Base-by-base conservation (phyloP, 2,113 vertebrate species). In the Sander vitreus region DNA sequence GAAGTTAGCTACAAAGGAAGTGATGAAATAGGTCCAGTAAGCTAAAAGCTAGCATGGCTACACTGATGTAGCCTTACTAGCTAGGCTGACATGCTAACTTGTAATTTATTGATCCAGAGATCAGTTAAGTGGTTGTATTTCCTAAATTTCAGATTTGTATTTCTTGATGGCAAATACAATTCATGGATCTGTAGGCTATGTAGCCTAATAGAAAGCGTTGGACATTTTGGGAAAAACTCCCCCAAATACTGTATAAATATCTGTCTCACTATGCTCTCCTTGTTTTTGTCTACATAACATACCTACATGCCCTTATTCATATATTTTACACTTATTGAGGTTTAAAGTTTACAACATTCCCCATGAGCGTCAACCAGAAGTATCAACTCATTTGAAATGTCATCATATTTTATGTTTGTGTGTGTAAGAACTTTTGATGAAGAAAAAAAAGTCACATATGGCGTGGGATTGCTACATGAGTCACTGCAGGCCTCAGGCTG, bases 401-500 rank as follows among this genome's bases (percentile, higher is more conserved):
- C 39, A 43, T 39, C 39, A 43, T 43, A 43, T 43, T 43, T 43
- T 30, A n/a, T 64, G n/a, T 50, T 39, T 71, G 43, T 69, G 15
- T 68, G 4, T 30, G 16, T 14, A 47, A 15, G 53, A 60, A 73
- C 48, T 83, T 25, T 11, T 23, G 14, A 60, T 54, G 57, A 45
- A 43, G 58, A 21, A 62, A 60, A 62, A 78, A 30, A 76, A 14
- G 33, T 33, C 25, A 25, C 58, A 65, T 25, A 65, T 47, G 14
- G 45, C 62, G 0, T 25, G 27, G 14, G 14, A 57, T 10, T 6
- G 11, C 13, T 36, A 4, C 15, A n/a, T 48, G 58, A 81, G 59
- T 80, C 59, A 58, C 47, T 21, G 18, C 57, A 63, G 60, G 62
- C 88, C 77, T 76, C 54, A 5, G 83, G 78, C 73, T 18, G 16